These are phyloP conservation scores for Psilopogon haemacephalus DNA, from an alignment of 2,113 vertebrate genomes.

Conservation along the genomic window DNA sequence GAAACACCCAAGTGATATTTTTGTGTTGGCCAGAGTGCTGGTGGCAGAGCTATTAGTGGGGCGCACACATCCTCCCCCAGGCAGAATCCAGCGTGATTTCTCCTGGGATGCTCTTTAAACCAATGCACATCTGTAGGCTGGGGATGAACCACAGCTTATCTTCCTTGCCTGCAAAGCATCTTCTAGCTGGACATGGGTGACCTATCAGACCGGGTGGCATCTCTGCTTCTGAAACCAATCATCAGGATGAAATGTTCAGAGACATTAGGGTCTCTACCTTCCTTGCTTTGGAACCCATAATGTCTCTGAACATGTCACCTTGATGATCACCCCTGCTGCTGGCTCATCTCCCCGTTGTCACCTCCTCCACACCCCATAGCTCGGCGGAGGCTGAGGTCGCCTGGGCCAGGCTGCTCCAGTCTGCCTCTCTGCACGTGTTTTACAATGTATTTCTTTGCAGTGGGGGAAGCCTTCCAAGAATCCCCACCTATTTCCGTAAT, in stretches of 20 bases:
- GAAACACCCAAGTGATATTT: neutral
- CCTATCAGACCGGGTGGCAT: fast-evolving
- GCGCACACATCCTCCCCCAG: fast-evolving
- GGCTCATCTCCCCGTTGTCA: fast-evolving
- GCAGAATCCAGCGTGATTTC: fast-evolving
- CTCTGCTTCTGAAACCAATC: neutral
- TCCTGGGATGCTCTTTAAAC: neutral
- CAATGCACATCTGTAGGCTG: fast-evolving
- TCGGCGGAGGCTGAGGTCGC: fast-evolving
- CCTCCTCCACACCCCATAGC: neutral
- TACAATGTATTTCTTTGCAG: neutral
- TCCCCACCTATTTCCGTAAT: slow-evolving; percentile 61
- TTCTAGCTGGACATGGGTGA: neutral
- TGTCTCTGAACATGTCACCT: neutral
- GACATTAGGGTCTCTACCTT: no score
- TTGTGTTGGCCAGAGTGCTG: fast-evolving
- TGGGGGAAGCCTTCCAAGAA: slow-evolving; percentile 63
- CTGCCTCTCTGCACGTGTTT: neutral
- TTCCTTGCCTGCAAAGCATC: neutral
- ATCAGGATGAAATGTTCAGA: no score
- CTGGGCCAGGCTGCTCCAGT: neutral
- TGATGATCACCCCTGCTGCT: fast-evolving
- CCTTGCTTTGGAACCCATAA: neutral
- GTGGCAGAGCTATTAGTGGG: neutral
- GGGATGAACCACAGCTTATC: neutral